Base-by-base conservation (phyloP, 1,140 invertebrate genomes). In the Oryctes rhinoceros region DNA sequence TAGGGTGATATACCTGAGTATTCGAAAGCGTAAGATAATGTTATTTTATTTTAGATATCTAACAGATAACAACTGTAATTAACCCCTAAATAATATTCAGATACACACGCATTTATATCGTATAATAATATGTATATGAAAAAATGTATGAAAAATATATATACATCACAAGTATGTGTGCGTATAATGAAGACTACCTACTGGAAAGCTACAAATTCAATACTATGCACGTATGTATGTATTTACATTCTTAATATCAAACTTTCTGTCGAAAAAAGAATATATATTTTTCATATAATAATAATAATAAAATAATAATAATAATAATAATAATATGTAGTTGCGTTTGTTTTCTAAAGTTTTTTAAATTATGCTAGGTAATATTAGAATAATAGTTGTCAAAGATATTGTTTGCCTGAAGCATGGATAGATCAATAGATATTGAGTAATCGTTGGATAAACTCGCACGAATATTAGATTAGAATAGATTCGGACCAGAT, bases 241-340 rank as follows among this genome's bases (percentile, higher is more conserved):
- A 67, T 67, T 67, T 67, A 67, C 65, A 67, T 67, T 67, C 18
- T 67, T 67, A 67, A 67, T 67, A 67, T 67, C 65, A 67, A 67
- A 67, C 30, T 20, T 67, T 18, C 6, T 20, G 20, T 67, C 20
- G 30, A 67, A 67, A 67, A 65, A 67, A 67, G 30, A 11, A 67
- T 67, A 67, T 67, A 67, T 67, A 67, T 67, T 67, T 67, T 67
- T 67, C 65, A 67, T 67, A 13, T 7, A 35, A 24, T 65, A 48
- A 48, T 48, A 48, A 10, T 48, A 48, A 48, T 48, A 48, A 48
- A 53, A 53, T 53, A 53, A 53, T 53, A 53, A n/a, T n/a, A 48
- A 10, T 48, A 48, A 48, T 48, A 48, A 48, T 53, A 53, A 53
- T 53, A 53, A 53, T 53, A 53, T 53, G 49, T 53, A 67, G 65